Conservation (phyloP, 2,888 invertebrate species). For the Synergus laeviventris region DNA sequence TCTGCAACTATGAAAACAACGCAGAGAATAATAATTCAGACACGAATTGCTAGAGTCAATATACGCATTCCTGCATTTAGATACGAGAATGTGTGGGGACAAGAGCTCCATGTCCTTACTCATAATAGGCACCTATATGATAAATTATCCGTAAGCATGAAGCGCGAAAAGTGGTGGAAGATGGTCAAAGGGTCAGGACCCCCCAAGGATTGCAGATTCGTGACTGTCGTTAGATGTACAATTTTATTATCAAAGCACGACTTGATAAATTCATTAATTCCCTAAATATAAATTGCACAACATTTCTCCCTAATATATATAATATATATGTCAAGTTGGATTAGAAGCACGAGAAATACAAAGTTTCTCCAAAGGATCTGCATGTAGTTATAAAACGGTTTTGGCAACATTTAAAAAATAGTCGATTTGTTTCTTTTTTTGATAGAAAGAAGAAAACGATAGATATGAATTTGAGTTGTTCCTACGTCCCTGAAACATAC, state of each 20-base stretch:
- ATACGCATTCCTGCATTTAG: slow-evolving; percentile 34
- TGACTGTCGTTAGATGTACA: not conserved
- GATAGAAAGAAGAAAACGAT: too few species aligned
- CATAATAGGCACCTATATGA: not conserved
- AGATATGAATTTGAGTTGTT: not conserved
- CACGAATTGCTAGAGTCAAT: slow-evolving; percentile 25
- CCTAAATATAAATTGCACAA: not conserved
- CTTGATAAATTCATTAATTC: not conserved
- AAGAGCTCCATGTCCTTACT: not conserved
- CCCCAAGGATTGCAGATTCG: not conserved
- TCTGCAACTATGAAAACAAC: not conserved
- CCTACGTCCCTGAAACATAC: slow-evolving; percentile 10
- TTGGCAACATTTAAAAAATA: too few species aligned
- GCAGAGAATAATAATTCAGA: slow-evolving; percentile 12
- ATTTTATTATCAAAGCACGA: not conserved
- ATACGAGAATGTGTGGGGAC: not conserved
- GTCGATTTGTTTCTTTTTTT: too few species aligned
- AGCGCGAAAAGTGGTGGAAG: not conserved
- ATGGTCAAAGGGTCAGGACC: not conserved
- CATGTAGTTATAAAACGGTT: too few species aligned
- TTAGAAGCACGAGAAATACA: too few species aligned
- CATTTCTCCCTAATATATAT: not conserved
- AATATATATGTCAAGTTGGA: too few species aligned
- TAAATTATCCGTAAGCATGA: not conserved
- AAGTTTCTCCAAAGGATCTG: too few species aligned